Evolutionary conservation across 2,797 vertebrate genomes (phyloP).

Genomic region (Semotilus atromaculatus): DNA sequence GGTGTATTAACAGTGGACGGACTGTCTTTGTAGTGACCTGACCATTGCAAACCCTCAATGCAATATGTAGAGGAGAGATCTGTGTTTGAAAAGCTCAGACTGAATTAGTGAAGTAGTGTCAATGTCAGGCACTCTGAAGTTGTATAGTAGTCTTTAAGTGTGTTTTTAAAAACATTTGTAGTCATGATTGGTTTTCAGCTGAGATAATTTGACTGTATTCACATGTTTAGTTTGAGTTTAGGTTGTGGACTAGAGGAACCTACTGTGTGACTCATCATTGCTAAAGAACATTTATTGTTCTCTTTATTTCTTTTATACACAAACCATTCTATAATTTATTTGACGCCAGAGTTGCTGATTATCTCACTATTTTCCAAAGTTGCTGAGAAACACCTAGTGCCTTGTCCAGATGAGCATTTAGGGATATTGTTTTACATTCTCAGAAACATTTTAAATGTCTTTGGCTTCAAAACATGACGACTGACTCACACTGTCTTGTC

Average conservation of each 20-base stretch:
- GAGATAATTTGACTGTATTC: not conserved
- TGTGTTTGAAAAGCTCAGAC: not conserved
- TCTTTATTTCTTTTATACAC: not conserved
- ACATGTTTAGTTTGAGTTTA: conserved; percentile 37
- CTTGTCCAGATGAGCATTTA: conserved; percentile 24
- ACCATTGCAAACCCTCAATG: not conserved
- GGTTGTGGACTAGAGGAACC: conserved; percentile 11
- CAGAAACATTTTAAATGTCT: not conserved
- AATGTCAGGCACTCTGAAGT: not conserved
- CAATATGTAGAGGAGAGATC: not conserved
- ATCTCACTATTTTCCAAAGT: conserved; percentile 14
- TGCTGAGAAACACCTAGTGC: conserved; percentile 24
- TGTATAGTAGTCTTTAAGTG: not conserved
- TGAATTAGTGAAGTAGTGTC: conserved; percentile 4
- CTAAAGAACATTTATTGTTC: not conserved
- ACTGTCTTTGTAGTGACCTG: conserved; percentile 11
- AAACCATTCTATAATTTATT: conserved; percentile 16
- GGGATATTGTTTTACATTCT: conserved; percentile 29
- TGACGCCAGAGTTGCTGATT: conserved; percentile 22
- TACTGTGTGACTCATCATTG: conserved; percentile 8
- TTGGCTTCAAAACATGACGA: not conserved
- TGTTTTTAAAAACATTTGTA: conserved; percentile 11
- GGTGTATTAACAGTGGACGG: not conserved
- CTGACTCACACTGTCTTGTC: conserved; percentile 25
- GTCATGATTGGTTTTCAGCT: conserved; percentile 25